Evolutionary conservation across 2,113 vertebrate species (phyloP).

Genomic region (Hyaena hyaena): DNA sequence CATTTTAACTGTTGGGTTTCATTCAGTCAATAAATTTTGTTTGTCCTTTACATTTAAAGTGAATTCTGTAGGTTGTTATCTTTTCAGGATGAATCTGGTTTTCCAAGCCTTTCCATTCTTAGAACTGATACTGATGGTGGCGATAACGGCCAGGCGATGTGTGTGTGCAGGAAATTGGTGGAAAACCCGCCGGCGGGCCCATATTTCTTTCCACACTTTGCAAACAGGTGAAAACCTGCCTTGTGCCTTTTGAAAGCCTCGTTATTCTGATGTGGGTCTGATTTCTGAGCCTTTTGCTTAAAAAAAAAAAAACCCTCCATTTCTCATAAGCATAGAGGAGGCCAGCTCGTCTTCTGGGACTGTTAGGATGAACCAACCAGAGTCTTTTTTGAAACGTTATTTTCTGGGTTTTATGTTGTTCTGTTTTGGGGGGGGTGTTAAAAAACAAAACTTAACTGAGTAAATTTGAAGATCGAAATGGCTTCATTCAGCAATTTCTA

Average conservation of each 20-base stretch:
- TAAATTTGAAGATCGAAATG: background rate
- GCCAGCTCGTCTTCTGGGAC: background rate
- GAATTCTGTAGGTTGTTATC: conserved; percentile 53
- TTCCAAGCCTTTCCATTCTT: background rate
- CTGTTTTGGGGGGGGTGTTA: background rate
- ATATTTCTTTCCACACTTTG: conserved; percentile 15
- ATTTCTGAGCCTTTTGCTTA: background rate
- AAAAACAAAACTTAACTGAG: background rate
- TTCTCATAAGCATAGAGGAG: background rate
- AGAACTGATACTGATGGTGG: background rate
- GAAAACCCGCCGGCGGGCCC: background rate
- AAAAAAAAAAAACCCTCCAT: background rate
- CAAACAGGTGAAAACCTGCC: conserved; percentile 22
- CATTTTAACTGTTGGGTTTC: conserved; percentile 82
- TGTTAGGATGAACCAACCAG: background rate
- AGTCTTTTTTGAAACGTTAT: background rate
- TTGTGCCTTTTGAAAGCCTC: conserved; percentile 23
- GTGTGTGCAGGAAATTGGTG: background rate
- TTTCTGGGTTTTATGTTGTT: background rate
- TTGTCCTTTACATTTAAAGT: conserved; percentile 83
- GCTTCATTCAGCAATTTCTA: background rate
- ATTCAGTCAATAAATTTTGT: conserved; percentile 85
- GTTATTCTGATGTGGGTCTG: background rate
- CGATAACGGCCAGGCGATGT: no score
- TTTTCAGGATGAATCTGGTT: conserved; percentile 27